A percentile compares a stretch with the other conserved stretches of the same genome.
Conservation (phyloP, 1,140 invertebrate genomes). For the Caenorhabditis brenneri region DNA sequence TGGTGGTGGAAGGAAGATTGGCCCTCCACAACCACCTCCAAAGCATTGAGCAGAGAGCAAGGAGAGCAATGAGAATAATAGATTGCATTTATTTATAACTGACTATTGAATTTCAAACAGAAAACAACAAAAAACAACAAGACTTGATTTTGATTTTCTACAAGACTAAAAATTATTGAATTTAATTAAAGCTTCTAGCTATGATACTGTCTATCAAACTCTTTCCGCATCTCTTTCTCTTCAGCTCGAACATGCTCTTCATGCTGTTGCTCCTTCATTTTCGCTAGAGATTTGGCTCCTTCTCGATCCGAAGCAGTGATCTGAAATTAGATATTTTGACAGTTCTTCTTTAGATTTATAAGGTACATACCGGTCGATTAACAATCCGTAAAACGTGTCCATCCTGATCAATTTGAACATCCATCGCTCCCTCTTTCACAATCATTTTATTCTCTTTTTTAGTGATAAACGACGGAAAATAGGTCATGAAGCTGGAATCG, state of each 20-base stretch:
- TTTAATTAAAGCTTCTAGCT: background rate
- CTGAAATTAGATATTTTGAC: background rate
- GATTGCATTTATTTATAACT: too few relatives aligned
- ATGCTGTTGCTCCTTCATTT: conserved; percentile 51
- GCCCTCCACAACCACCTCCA: too few relatives aligned
- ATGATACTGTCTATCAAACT: conserved; percentile 28
- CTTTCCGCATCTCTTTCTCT: conserved; percentile 16
- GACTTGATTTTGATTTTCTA: background rate
- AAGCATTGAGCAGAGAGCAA: too few relatives aligned
- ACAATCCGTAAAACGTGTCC: conserved; percentile 52
- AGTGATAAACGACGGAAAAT: conserved; percentile 54
- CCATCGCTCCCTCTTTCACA: conserved; percentile 52
- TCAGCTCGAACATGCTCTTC: background rate
- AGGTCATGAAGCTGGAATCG: conserved; percentile 49
- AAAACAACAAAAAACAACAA: background rate
- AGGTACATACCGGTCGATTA: conserved; percentile 47
- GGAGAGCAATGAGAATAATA: too few relatives aligned
- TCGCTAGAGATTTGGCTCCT: conserved; percentile 48
- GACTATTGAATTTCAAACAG: too few relatives aligned
- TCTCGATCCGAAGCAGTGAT: conserved; percentile 54
- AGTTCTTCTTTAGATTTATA: background rate
- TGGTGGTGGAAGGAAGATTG: too few relatives aligned
- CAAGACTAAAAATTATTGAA: background rate
- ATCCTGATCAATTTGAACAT: conserved; percentile 47
- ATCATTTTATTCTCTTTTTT: conserved; percentile 53